Evolutionary conservation across 1,140 invertebrate species (phyloP).

Genomic region (Heliconius nattereri): DNA sequence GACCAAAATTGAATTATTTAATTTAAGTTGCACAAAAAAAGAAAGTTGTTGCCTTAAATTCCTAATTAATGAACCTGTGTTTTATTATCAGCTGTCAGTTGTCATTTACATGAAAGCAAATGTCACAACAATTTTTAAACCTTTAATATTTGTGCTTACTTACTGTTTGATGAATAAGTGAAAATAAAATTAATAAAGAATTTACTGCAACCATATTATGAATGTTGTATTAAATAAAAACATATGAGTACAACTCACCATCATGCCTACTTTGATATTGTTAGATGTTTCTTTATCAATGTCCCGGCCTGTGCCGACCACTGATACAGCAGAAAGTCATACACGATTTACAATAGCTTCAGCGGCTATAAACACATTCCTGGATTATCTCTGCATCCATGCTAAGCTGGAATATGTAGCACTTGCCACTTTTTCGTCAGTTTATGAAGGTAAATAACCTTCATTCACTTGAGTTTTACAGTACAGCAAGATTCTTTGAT

Average conservation of each 20-base stretch:
- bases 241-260: constrained; percentile 43
- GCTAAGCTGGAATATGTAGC: constrained; percentile 95
- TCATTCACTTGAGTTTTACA: not conserved
- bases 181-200: not conserved
- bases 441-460: constrained; percentile 83
- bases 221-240: not conserved
- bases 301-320: constrained; percentile 82
- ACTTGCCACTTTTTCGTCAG: constrained; percentile 92
- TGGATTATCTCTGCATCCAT: constrained; percentile 91
- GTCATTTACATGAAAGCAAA: not conserved
- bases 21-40: too few relatives aligned
- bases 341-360: constrained; percentile 84
- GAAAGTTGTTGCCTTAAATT: too few relatives aligned
- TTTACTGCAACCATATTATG: not conserved
- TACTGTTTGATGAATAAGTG: not conserved
- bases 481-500: not conserved
- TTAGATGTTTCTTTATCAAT: constrained; percentile 91
- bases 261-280: constrained; percentile 91
- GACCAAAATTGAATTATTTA: too few relatives aligned
- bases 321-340: constrained; percentile 70
- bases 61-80: too few relatives aligned
- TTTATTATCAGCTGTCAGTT: not conserved
- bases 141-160: not conserved
- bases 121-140: constrained; percentile 4
- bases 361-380: constrained; percentile 90